phyloP scores from a whole-genome alignment of 2,888 invertebrate genomes.

The Zootermopsis nevadensis region DNA sequence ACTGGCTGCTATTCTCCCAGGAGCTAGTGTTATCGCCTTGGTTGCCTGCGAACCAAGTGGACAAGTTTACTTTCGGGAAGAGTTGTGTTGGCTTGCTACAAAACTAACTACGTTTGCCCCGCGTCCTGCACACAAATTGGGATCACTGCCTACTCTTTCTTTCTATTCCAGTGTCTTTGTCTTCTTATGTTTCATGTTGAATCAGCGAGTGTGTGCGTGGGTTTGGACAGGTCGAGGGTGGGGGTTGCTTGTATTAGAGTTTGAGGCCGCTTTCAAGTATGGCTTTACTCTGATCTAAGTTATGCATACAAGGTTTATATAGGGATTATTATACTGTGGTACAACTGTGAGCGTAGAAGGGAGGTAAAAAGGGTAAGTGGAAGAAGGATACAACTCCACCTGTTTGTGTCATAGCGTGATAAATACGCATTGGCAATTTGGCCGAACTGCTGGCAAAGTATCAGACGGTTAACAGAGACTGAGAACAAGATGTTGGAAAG shows the following conservation, averaged over 20 bases:
- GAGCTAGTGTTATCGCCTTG: background rate
- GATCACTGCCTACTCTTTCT: background rate
- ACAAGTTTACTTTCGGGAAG: background rate
- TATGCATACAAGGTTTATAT: slow-evolving; percentile 27
- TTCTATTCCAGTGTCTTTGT: background rate
- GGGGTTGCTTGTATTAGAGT: slow-evolving; percentile 1
- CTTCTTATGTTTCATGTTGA: slow-evolving; percentile 31
- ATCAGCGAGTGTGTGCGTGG: slow-evolving; percentile 5
- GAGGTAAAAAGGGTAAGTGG: background rate
- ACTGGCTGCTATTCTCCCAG: background rate
- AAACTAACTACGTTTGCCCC: background rate
- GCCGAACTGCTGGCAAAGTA: no score
- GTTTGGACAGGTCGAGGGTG: background rate
- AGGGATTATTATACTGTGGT: slow-evolving; percentile 1
- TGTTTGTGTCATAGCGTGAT: no score
- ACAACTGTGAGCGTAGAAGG: background rate
- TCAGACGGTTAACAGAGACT: no score
- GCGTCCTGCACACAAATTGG: background rate
- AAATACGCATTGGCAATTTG: no score
- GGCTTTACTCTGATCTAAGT: slow-evolving; percentile 9
- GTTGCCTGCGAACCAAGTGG: background rate
- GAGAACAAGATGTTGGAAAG: no score
- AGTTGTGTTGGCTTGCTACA: background rate
- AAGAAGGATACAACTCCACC: background rate
- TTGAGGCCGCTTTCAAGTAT: background rate